Evolutionary conservation across 1,140 invertebrate species (phyloP).

Genomic region (Piezodorus guildinii): DNA sequence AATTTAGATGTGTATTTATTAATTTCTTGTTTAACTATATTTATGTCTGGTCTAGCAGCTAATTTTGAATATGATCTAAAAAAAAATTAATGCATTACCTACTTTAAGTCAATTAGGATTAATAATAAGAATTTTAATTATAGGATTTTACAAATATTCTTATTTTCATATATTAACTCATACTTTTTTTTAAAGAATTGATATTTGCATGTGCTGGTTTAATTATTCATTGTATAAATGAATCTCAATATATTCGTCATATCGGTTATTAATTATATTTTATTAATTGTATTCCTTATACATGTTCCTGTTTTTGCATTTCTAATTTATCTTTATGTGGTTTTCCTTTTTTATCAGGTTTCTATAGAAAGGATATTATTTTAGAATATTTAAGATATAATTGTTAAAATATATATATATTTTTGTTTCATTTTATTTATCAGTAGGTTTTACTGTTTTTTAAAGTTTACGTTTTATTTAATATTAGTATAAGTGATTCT

Average conservation of each 20-base stretch:
- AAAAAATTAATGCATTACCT: too few relatives aligned
- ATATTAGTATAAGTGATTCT: neutral
- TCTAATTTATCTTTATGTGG: conserved; percentile 6
- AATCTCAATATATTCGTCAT: conserved; percentile 11
- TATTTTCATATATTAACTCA: too few relatives aligned
- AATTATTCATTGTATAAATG: conserved; percentile 38
- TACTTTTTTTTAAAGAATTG: too few relatives aligned
- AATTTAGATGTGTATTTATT: too few relatives aligned
- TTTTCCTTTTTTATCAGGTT: conserved; percentile 7
- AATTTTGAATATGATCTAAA: too few relatives aligned
- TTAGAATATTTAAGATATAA: too few relatives aligned
- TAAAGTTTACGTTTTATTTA: conserved; percentile 1
- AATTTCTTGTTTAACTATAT: too few relatives aligned
- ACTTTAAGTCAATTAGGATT: too few relatives aligned
- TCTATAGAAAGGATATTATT: conserved; percentile 7
- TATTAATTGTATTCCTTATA: neutral
- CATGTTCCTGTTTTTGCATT: neutral
- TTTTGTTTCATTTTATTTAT: neutral
- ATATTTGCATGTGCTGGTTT: too few relatives aligned
- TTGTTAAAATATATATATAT: neutral
- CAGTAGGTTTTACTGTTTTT: neutral
- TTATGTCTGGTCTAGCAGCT: too few relatives aligned
- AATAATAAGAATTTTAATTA: too few relatives aligned
- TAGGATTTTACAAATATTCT: too few relatives aligned
- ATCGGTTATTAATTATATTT: neutral